Percentiles rank a stretch among this genome's conserved stretches.
Evolutionary conservation across 2,888 invertebrate genomes (phyloP).

Genomic region (Lasioglossum malachurum): DNA sequence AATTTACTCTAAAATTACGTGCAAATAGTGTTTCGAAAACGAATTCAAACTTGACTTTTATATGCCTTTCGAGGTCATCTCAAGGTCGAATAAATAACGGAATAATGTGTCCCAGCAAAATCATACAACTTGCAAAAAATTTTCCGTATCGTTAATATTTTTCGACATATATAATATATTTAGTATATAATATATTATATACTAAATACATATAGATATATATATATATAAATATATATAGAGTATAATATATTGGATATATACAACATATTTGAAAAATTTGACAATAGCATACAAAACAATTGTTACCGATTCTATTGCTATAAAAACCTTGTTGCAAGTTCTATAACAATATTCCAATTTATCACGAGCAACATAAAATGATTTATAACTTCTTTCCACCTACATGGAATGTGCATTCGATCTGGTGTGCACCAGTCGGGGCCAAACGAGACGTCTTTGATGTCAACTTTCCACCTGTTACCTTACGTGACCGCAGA

Average conservation of each 20-base stretch:
- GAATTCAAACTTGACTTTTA: too few species aligned
- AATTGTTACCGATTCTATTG: background rate
- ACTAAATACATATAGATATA: too few species aligned
- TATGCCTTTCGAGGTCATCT: background rate
- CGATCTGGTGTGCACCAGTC: background rate
- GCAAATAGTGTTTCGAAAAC: too few species aligned
- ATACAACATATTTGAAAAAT: background rate
- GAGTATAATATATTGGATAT: too few species aligned
- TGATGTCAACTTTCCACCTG: conserved; percentile 31
- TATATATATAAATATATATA: too few species aligned
- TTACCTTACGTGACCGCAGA: conserved; percentile 32
- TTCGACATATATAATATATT: too few species aligned
- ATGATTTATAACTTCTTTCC: background rate
- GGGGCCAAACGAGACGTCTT: conserved; percentile 3
- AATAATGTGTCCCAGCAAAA: too few species aligned
- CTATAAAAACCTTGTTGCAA: background rate
- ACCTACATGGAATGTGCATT: background rate
- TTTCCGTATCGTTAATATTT: background rate
- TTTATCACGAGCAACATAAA: background rate
- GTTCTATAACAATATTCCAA: background rate
- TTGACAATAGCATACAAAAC: background rate
- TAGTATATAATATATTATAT: too few species aligned
- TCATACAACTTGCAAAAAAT: too few species aligned
- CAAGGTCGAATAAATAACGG: background rate
- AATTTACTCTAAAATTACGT: too few species aligned